Conservation (phyloP, 2,797 vertebrate genomes). For the Myripristis jacobus region DNA sequence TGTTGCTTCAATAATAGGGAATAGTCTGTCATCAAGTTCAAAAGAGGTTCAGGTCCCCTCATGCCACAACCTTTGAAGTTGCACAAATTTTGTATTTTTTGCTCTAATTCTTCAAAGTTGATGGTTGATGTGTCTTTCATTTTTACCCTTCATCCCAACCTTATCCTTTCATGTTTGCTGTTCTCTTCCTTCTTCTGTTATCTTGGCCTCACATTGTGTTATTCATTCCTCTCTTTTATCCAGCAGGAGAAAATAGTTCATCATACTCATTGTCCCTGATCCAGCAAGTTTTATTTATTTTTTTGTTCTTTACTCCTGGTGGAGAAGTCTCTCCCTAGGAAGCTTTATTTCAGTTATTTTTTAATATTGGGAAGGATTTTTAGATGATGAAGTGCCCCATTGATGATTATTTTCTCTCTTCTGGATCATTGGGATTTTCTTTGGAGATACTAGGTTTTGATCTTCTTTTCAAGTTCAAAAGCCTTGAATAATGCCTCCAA, state of each 20-base stretch:
- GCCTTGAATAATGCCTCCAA: background rate
- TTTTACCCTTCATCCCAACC: constrained; percentile 44
- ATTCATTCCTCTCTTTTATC: constrained; percentile 33
- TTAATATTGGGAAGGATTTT: background rate
- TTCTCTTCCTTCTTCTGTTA: constrained; percentile 20
- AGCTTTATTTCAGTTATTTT: background rate
- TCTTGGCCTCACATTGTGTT: constrained; percentile 48
- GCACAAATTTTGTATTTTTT: constrained; percentile 19
- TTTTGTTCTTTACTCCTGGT: background rate
- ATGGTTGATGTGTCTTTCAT: constrained; percentile 30
- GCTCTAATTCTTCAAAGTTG: constrained; percentile 39
- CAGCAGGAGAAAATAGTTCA: constrained; percentile 46
- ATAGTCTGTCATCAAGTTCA: constrained; percentile 31
- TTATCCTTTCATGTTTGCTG: constrained; percentile 56
- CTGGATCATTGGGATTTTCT: background rate
- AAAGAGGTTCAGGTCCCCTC: constrained; percentile 9
- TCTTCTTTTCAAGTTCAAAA: background rate
- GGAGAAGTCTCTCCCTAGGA: background rate
- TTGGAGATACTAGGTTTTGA: constrained; percentile 6
- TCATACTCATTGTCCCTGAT: constrained; percentile 9
- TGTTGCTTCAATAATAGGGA: background rate
- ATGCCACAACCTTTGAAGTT: constrained; percentile 9
- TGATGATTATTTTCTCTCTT: background rate
- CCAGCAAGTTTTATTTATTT: background rate
- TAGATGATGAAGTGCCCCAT: background rate